Evolutionary conservation across 2,888 invertebrate species (phyloP).

Genomic region (Spisula subtruncata): DNA sequence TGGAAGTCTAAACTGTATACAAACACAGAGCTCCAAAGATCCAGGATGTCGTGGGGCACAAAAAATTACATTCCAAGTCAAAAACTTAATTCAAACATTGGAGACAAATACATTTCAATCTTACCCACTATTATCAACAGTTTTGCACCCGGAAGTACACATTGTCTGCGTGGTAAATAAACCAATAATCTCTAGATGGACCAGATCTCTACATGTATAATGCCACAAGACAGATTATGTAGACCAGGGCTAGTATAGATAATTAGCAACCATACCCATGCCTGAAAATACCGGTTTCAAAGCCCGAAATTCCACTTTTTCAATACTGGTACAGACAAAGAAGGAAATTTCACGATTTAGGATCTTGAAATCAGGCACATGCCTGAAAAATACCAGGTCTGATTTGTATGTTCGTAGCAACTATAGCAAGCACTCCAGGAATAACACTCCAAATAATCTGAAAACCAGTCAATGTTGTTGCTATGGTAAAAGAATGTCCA

Average conservation of each 20-base stretch:
- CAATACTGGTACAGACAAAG: no score
- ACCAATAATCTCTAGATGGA: background rate
- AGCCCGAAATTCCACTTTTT: no score
- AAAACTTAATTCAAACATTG: no score
- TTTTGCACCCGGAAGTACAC: background rate
- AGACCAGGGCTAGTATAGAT: constrained; percentile 6
- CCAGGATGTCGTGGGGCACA: no score
- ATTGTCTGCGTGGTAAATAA: background rate
- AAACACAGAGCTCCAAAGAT: no score
- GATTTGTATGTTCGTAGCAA: no score
- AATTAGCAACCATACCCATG: background rate
- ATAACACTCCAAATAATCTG: background rate
- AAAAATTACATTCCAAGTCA: no score
- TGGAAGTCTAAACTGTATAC: background rate
- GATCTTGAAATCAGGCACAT: no score
- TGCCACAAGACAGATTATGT: background rate
- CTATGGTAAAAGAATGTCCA: background rate
- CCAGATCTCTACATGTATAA: background rate
- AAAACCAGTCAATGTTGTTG: background rate
- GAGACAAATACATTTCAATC: background rate
- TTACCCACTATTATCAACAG: background rate
- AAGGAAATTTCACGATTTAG: no score
- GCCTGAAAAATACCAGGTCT: no score
- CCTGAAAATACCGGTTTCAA: no score
- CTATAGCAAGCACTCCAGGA: no score